Evolutionary conservation across 2,888 invertebrate genomes (phyloP).

Genomic region (Trichacis sp.): DNA sequence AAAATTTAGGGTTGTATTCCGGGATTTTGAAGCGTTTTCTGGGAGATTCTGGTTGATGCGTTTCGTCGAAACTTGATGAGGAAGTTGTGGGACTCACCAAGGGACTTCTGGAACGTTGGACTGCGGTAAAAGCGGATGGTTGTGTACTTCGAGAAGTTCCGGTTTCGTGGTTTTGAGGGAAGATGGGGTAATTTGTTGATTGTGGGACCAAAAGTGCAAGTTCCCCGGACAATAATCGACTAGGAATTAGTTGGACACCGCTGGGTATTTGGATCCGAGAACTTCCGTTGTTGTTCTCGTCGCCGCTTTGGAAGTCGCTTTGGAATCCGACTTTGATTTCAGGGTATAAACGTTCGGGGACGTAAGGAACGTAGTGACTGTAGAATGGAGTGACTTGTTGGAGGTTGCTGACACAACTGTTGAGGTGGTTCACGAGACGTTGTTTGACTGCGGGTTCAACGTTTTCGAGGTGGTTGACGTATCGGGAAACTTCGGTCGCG

Average conservation of each 20-base stretch:
- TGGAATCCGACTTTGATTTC: slow-evolving; percentile 66
- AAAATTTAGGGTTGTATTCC: slow-evolving; percentile 53
- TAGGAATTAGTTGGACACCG: slow-evolving; percentile 77
- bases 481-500: slow-evolving; percentile 83
- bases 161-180: slow-evolving; percentile 62
- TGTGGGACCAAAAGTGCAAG: slow-evolving; percentile 77
- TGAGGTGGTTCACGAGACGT: slow-evolving; percentile 77
- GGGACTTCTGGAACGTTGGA: slow-evolving; percentile 74
- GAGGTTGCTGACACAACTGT: slow-evolving; percentile 75
- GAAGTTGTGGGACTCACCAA: slow-evolving; percentile 80
- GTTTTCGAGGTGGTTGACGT: slow-evolving; percentile 77
- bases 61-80: slow-evolving; percentile 75
- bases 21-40: slow-evolving; percentile 57
- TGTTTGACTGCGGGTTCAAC: slow-evolving; percentile 74
- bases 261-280: slow-evolving; percentile 73
- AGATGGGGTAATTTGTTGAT: slow-evolving; percentile 70
- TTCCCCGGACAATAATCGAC: slow-evolving; percentile 76
- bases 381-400: slow-evolving; percentile 70
- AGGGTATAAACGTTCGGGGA: slow-evolving; percentile 66
- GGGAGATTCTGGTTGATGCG: slow-evolving; percentile 68
- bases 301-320: slow-evolving; percentile 56
- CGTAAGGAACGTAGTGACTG: slow-evolving; percentile 66
- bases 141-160: slow-evolving; percentile 50
- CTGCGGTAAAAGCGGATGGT: slow-evolving; percentile 67
- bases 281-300: slow-evolving; percentile 72